These are phyloP conservation scores for Merluccius polli DNA, from an alignment of 2,797 vertebrate genomes.

Conservation along the genomic window DNA sequence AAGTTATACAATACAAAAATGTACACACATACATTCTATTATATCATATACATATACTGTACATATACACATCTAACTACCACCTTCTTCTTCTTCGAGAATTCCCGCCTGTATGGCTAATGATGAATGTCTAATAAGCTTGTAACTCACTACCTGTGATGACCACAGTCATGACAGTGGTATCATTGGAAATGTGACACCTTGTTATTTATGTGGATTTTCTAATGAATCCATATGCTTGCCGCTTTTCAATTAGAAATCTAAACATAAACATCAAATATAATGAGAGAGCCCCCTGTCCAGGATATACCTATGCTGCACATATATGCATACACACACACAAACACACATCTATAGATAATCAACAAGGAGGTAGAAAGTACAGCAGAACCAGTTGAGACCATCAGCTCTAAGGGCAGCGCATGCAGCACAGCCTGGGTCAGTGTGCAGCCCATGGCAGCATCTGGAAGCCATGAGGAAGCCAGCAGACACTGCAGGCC, in stretches of 20 bases:
- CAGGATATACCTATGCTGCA: not conserved
- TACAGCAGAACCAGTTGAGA: constrained; percentile 53
- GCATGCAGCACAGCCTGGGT: constrained; percentile 52
- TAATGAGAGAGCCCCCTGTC: not conserved
- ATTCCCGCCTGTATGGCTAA: too few species aligned
- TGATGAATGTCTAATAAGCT: not conserved
- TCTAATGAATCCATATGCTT: too few species aligned
- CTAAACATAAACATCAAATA: not conserved
- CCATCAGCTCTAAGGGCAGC: constrained; percentile 12
- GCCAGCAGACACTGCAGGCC: constrained; percentile 69
- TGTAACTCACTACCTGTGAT: not conserved
- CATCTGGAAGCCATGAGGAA: constrained; percentile 80
- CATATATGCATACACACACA: not conserved
- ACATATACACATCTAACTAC: not conserved
- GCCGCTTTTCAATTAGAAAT: not conserved
- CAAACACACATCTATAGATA: constrained; percentile 23
- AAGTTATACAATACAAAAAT: too few species aligned
- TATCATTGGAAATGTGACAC: not conserved
- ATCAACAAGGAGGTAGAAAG: constrained; percentile 48
- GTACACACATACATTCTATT: too few species aligned
- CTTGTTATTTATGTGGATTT: not conserved
- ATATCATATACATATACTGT: not conserved
- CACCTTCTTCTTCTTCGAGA: too few species aligned
- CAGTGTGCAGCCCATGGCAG: constrained; percentile 42
- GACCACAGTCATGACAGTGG: not conserved